Percentiles rank a stretch among this genome's conserved stretches.
Conservation (phyloP, 1,140 invertebrate species). For the Holotrichia oblita region DNA sequence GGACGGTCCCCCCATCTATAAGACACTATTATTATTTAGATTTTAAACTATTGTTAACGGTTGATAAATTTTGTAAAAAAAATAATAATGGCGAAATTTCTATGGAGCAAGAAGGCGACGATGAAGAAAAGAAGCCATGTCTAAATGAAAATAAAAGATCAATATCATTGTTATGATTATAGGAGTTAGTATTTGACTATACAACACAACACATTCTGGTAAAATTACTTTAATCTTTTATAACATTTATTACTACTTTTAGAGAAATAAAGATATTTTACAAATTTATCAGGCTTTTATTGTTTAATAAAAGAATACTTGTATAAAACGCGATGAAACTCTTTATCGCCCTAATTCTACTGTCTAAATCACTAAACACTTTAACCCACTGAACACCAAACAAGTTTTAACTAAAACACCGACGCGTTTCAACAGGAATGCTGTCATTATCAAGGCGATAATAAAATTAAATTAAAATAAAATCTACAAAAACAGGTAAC, state of each 20-base stretch:
- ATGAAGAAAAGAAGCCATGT: neutral
- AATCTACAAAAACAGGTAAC: no score
- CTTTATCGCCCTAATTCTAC: no score
- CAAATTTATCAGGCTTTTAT: slow-evolving; percentile 34
- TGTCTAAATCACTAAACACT: no score
- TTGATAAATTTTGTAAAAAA: neutral
- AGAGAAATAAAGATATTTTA: slow-evolving; percentile 44
- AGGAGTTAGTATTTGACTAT: slow-evolving; percentile 38
- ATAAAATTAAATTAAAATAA: no score
- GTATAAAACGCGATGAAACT: no score
- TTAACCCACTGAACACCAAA: no score
- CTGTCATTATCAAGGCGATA: no score
- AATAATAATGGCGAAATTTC: slow-evolving; percentile 1
- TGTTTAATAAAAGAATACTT: no score
- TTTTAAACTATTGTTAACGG: slow-evolving; percentile 9
- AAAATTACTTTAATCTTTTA: slow-evolving; percentile 43
- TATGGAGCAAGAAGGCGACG: neutral
- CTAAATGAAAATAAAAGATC: slow-evolving; percentile 19
- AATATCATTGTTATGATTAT: slow-evolving; percentile 39
- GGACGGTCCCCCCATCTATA: neutral
- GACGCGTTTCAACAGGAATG: no score
- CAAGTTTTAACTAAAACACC: no score
- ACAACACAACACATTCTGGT: slow-evolving; percentile 40
- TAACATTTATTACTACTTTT: slow-evolving; percentile 44
- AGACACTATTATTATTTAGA: neutral